phyloP scores from a whole-genome alignment of 2,888 invertebrate species.

The Dasypolia templi region DNA sequence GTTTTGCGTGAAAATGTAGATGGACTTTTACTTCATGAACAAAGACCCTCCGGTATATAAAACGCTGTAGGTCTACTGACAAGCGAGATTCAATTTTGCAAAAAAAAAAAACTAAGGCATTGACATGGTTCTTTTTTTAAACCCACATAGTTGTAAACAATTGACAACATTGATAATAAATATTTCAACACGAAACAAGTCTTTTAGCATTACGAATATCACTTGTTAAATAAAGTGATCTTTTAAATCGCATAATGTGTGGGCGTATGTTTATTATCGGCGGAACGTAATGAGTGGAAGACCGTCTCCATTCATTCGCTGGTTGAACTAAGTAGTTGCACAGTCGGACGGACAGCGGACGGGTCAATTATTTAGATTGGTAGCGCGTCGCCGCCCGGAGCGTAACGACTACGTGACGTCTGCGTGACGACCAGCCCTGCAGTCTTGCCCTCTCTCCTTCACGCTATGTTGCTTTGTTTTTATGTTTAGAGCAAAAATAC shows the following conservation, averaged over 20 bases:
- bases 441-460: constrained; percentile 60
- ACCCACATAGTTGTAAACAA: constrained; percentile 46
- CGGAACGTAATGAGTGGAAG: constrained; percentile 38
- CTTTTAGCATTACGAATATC: constrained; percentile 27
- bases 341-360: constrained; percentile 85
- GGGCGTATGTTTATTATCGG: constrained; percentile 50
- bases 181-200: constrained; percentile 43
- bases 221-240: constrained; percentile 51
- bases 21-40: constrained; percentile 54
- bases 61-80: constrained; percentile 17
- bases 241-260: constrained; percentile 47
- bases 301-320: constrained; percentile 74
- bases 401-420: constrained; percentile 79
- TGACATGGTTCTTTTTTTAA: constrained; percentile 16
- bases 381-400: constrained; percentile 79
- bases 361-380: constrained; percentile 91
- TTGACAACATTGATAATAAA: constrained; percentile 45
- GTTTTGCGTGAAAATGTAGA: constrained; percentile 60
- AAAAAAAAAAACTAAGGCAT: constrained; percentile 21
- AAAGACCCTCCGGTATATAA: constrained; percentile 40
- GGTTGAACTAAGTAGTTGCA: constrained; percentile 79
- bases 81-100: constrained; percentile 10
- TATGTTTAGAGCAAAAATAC: constrained; percentile 60
- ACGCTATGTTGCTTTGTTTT: constrained; percentile 66
- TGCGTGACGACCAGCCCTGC: constrained; percentile 65